Evolutionary conservation across 2,888 invertebrate genomes (phyloP).

Genomic region (Sicus ferrugineus): DNA sequence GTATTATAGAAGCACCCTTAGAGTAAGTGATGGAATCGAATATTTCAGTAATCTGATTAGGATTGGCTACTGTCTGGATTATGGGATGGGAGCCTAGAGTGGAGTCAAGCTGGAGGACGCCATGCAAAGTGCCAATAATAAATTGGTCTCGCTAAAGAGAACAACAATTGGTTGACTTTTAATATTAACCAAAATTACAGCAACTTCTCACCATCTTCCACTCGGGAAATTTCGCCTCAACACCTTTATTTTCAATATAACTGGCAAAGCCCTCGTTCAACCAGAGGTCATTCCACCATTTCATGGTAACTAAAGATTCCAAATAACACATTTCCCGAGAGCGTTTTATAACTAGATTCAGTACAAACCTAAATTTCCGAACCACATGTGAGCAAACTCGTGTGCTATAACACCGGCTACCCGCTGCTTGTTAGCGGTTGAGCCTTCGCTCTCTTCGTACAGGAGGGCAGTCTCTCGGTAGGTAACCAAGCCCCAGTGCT

Average conservation of each 20-base stretch:
- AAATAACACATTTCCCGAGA: neutral
- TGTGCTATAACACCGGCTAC: constrained; percentile 88
- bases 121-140: constrained; percentile 74
- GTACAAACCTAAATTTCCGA: constrained; percentile 80
- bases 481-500: constrained; percentile 95
- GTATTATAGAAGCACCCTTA: constrained; percentile 87
- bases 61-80: constrained; percentile 82
- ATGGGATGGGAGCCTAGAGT: constrained; percentile 90
- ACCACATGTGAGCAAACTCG: constrained; percentile 96
- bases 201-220: constrained; percentile 83
- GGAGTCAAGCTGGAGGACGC: constrained; percentile 78
- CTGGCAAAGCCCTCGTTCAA: constrained; percentile 93
- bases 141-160: constrained; percentile 78
- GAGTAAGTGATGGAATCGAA: constrained; percentile 92
- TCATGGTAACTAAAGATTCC: constrained; percentile 78
- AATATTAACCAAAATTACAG: neutral
- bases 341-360: neutral
- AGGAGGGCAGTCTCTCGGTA: constrained; percentile 87
- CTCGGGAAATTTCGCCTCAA: constrained; percentile 74
- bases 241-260: constrained; percentile 86
- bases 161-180: neutral
- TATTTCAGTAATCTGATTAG: constrained; percentile 90
- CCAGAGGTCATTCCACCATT: constrained; percentile 95
- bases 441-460: constrained; percentile 76
- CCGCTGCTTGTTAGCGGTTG: constrained; percentile 77